Base-by-base conservation (phyloP, 35 echinoderm and acorn worm genomes). In the Strongylocentrotus purpuratus region DNA sequence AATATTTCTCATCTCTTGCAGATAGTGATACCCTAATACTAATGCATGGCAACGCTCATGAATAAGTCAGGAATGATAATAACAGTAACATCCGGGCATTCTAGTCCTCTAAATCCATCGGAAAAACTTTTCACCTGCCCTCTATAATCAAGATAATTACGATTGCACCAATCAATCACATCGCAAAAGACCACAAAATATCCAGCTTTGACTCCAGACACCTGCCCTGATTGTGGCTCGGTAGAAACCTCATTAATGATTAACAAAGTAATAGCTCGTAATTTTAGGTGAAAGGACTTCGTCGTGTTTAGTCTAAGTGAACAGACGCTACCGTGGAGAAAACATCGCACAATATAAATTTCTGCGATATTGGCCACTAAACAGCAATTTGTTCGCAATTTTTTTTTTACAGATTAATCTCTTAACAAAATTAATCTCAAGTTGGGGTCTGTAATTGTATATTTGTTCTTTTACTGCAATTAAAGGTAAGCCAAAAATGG, bases 191-290 rank as follows among this genome's bases (percentile, higher is more conserved):
- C 65, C 65, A 78, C 65, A 28, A 78, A 78, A 78, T 78, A 78
- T n/a, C 65, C 65, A 78, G 28, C 65, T 78, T n/a, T n/a, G 65
- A 78, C 65, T 78, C 65, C 25, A n/a, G 4, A 78, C 65, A 78
- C 65, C 65, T 78, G 65, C 20, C 65, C 25, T n/a, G 20, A 78
- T 78, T 78, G 65, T n/a, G 65, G 28, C 22, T n/a, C 28, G 25
- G 28, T 78, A 78, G 20, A 28, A 78, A 78, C 11, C 65, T 78
- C 65, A 78, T 78, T 78, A 78, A 78, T 78, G 65, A 78, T 78
- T 78, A 78, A 78, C 65, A 78, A 78, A 78, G 65, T 78, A 78
- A 78, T 78, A 78, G 65, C 65, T n/a, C 65, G 65, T 78, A 78
- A 78, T 78, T 78, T 78, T 78, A 78, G 65, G 65, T 78, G 25